A percentile compares a stretch with the other conserved stretches of the same genome.
Conservation (phyloP, 2,113 vertebrate genomes). For the Poicephalus meyeri region DNA sequence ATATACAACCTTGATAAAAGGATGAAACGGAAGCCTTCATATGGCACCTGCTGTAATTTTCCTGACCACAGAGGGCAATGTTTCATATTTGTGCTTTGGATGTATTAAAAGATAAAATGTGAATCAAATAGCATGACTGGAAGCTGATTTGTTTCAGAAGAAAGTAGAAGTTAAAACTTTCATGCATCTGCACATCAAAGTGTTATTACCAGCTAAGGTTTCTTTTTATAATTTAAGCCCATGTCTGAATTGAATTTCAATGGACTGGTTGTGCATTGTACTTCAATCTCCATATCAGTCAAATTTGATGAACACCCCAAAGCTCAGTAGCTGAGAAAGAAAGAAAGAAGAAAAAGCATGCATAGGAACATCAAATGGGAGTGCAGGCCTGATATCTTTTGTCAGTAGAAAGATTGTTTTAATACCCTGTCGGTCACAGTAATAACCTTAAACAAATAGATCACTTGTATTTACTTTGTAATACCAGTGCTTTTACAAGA, state of each 20-base stretch:
- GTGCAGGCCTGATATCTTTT: conserved; percentile 56
- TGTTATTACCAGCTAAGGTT: conserved; percentile 55
- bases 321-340: conserved; percentile 46
- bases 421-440: conserved; percentile 72
- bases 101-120: conserved; percentile 65
- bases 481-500: conserved; percentile 77
- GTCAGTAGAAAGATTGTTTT: conserved; percentile 74
- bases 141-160: conserved; percentile 64
- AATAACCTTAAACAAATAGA: conserved; percentile 81
- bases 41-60: not conserved
- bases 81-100: conserved; percentile 36
- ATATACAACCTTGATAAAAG: not conserved
- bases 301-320: conserved; percentile 52
- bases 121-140: conserved; percentile 61
- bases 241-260: conserved; percentile 67
- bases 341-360: conserved; percentile 37
- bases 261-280: not conserved
- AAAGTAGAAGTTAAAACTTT: conserved; percentile 68
- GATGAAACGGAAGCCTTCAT: conserved; percentile 18
- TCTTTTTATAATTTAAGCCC: conserved; percentile 57
- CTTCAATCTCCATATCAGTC: conserved; percentile 33
- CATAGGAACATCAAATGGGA: conserved; percentile 63
- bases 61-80: conserved; percentile 1
- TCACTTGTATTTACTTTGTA: conserved; percentile 78
- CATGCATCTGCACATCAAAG: conserved; percentile 69